Base-by-base conservation (phyloP, 2,797 vertebrate species). In the Halcyon smyrnensis region DNA sequence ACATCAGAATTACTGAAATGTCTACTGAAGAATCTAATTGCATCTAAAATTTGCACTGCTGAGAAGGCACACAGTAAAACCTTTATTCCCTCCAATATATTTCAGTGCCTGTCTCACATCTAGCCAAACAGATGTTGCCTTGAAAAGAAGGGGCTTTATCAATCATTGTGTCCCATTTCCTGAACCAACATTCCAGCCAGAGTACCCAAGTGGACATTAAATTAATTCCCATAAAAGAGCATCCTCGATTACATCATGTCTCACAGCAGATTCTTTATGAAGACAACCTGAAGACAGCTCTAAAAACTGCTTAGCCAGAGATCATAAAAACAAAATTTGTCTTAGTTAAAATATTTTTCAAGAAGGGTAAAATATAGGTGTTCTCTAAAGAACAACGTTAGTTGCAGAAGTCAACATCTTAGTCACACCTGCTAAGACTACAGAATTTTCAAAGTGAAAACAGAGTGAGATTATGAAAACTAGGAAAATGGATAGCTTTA, bases 121-220 rank as follows among this genome's bases (percentile, higher is more conserved):
- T 74, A 94, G 87, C 89, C 91, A 96, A 94, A 94, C 56, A 91
- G 78, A 96, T 76, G 91, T 39, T 88, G 63, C 70, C 77, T 87
- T 89, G 87, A 92, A 91, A 96, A 97, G 73, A 93, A 84, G 32
- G 10, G 34, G 21, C 41, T 93, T 97, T 91, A 94, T 96, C 89
- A 89, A 90, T 70, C 81, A 87, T 10, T 50, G 19, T 50, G 69
- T 69, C 81, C 51, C 48, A 89, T 80, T 97, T 97, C 89, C 93
- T 92, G 91, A 91, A 96, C 36, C 53, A 87, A 88, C 37, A 87
- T 68, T 85, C 51, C 78, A 96, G 87, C 69, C 87, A 96, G 54
- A 77, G 54, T 37, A 90, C 32, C 37, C 62, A 93, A 96, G 28
- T 30, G 24, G 73, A 45, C 90, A 69, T 51, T 80, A 83, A 54